These are phyloP conservation scores for Dicyrtomina minuta DNA, from an alignment of 2,888 invertebrate species.

Conservation along the genomic window DNA sequence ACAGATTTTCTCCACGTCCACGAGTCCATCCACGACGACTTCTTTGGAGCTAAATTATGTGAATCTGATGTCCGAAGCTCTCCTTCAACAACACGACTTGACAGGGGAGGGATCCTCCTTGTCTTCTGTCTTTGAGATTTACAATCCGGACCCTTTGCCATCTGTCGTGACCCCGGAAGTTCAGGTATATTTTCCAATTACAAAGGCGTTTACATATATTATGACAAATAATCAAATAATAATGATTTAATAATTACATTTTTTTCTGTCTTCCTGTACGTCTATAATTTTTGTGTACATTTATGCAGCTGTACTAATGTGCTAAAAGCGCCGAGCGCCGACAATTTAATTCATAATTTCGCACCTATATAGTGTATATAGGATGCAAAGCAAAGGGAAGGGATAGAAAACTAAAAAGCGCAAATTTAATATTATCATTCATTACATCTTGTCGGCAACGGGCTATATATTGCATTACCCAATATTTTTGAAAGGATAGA, in stretches of 20 bases:
- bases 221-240: constrained; percentile 10
- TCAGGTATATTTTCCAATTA: constrained; percentile 22
- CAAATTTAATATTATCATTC: neutral
- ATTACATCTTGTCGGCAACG: too few relatives aligned
- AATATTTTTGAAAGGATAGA: too few relatives aligned
- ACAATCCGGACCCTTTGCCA: constrained; percentile 21
- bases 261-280: neutral
- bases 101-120: constrained; percentile 10
- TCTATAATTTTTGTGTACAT: neutral
- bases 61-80: constrained; percentile 30
- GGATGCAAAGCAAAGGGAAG: too few relatives aligned
- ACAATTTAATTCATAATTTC: too few relatives aligned
- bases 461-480: too few relatives aligned
- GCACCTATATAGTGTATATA: too few relatives aligned
- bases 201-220: neutral
- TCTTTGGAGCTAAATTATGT: constrained; percentile 35
- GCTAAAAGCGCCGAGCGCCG: too few relatives aligned
- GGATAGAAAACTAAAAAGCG: neutral
- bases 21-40: constrained; percentile 22
- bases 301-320: too few relatives aligned
- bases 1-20: constrained; percentile 41
- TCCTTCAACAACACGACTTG: constrained; percentile 14
- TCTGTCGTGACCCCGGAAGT: constrained; percentile 37
- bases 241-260: constrained; percentile 19
- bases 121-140: constrained; percentile 16